phyloP scores from a whole-genome alignment of 2,113 vertebrate species.

The Myotis davidii region DNA sequence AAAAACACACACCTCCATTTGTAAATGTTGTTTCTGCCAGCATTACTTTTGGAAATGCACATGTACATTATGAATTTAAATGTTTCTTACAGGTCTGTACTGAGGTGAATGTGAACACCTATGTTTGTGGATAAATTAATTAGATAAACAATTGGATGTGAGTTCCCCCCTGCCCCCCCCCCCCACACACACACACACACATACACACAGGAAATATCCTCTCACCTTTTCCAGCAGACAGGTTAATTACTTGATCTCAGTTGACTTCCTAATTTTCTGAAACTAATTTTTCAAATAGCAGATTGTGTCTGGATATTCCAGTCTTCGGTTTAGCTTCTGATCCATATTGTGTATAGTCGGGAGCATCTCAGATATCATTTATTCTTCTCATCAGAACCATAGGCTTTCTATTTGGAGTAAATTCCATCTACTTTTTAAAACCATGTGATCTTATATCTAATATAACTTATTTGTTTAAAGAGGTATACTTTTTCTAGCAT shows the following conservation, averaged over 20 bases:
- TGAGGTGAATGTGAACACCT: neutral
- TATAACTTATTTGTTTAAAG: neutral
- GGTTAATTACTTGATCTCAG: conserved; percentile 76
- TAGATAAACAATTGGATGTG: conserved; percentile 52
- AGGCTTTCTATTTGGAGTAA: neutral
- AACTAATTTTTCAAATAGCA: conserved; percentile 73
- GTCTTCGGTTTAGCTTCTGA: neutral
- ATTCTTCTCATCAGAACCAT: neutral
- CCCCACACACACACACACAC: no score
- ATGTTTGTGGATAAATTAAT: conserved; percentile 61
- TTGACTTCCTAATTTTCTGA: conserved; percentile 72
- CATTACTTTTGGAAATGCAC: neutral
- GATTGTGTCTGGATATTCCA: neutral
- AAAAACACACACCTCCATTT: neutral
- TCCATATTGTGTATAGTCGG: neutral
- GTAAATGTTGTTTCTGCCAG: neutral
- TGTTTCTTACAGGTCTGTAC: conserved; percentile 1
- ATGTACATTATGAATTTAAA: neutral
- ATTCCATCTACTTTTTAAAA: neutral
- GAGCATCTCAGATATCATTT: neutral
- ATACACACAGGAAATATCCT: conserved; percentile 50
- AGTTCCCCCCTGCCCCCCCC: neutral
- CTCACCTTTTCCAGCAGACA: conserved; percentile 51
- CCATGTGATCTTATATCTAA: neutral
- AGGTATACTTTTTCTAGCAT: neutral